Evolutionary conservation across 2,113 vertebrate species (phyloP).

Genomic region (Pungitius pungitius): DNA sequence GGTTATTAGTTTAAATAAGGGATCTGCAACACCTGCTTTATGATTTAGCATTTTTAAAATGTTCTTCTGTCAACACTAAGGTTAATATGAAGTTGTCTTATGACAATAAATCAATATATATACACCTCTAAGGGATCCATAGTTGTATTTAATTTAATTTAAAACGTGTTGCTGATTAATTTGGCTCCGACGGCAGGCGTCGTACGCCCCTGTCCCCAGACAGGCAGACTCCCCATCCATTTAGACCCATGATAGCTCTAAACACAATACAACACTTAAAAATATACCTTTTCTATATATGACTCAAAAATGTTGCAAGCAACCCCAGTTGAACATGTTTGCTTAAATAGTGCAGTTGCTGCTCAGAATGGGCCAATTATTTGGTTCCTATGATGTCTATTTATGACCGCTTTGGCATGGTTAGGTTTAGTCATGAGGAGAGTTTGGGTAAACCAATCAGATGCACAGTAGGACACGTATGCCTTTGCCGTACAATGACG

Average conservation of each 20-base stretch:
- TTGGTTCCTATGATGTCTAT: no score
- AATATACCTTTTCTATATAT: slow-evolving; percentile 10
- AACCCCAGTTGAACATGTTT: slow-evolving; percentile 32
- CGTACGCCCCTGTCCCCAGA: slow-evolving; percentile 30
- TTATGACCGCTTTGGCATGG: not conserved
- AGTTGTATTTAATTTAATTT: not conserved
- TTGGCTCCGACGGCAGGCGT: slow-evolving; percentile 34
- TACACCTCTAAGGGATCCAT: not conserved
- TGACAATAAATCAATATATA: not conserved
- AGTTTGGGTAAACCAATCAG: not conserved
- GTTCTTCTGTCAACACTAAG: no score
- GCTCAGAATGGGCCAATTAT: not conserved
- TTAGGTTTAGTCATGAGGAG: not conserved
- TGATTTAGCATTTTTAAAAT: not conserved
- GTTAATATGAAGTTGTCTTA: not conserved
- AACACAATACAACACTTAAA: slow-evolving; percentile 14
- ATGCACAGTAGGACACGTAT: not conserved
- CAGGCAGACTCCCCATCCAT: slow-evolving; percentile 12
- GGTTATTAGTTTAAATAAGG: slow-evolving; percentile 5
- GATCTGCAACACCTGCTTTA: not conserved
- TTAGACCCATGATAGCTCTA: slow-evolving; percentile 26
- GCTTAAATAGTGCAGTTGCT: slow-evolving; percentile 1
- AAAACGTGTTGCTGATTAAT: slow-evolving; percentile 30
- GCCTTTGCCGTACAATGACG: not conserved
- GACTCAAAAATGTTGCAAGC: slow-evolving; percentile 28